Evolutionary conservation across 2,888 invertebrate species (phyloP).

Genomic region (Mimas tiliae): DNA sequence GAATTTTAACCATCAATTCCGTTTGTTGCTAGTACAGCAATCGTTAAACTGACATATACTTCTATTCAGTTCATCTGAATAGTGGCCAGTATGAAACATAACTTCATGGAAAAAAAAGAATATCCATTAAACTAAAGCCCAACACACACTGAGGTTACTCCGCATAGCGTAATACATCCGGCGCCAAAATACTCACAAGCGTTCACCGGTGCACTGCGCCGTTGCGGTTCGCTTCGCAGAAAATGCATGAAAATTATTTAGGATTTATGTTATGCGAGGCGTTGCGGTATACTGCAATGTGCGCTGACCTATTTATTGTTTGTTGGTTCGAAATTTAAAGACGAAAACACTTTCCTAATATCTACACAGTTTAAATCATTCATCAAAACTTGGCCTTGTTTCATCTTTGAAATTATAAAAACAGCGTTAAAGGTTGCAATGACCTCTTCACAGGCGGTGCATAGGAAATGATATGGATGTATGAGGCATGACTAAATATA

Average conservation of each 20-base stretch:
- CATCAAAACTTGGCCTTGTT: neutral
- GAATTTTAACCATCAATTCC: too few species aligned
- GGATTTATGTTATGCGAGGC: slow-evolving; percentile 6
- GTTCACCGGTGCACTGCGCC: neutral
- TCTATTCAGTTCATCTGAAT: too few species aligned
- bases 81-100: neutral
- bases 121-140: neutral
- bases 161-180: neutral
- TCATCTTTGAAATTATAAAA: neutral
- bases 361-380: neutral
- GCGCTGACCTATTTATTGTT: slow-evolving; percentile 11
- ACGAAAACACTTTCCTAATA: neutral
- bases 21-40: too few species aligned
- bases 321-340: neutral
- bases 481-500: too few species aligned
- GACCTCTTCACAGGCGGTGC: neutral
- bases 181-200: neutral
- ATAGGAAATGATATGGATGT: too few species aligned
- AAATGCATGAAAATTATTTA: slow-evolving; percentile 18
- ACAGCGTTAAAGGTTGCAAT: neutral
- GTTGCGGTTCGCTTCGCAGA: neutral
- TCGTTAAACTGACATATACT: too few species aligned
- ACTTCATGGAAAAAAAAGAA: neutral
- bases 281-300: neutral
- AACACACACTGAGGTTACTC: neutral